Evolutionary conservation across 2,888 invertebrate genomes (phyloP).

Genomic region (Pyrrhia umbra): DNA sequence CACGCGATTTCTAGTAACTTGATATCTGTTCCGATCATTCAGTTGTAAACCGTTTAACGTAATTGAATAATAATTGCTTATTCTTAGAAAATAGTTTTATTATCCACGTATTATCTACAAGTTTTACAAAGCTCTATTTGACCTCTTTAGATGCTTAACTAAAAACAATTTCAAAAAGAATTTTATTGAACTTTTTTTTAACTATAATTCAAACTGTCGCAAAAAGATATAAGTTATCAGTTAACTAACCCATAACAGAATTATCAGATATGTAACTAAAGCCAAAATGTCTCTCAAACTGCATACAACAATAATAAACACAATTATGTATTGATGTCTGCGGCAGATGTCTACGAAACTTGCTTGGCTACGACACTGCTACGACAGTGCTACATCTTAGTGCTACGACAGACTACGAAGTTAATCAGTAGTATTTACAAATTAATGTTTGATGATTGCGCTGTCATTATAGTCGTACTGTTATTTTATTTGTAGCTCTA

Average conservation of each 20-base stretch:
- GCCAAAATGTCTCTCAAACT: constrained; percentile 21
- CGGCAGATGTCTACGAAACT: constrained; percentile 59
- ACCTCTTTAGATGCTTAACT: too few species aligned
- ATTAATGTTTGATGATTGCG: neutral
- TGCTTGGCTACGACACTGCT: constrained; percentile 48
- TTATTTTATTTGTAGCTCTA: neutral
- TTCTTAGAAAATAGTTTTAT: constrained; percentile 15
- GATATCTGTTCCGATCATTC: constrained; percentile 28
- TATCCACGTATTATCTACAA: too few species aligned
- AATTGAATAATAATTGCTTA: constrained; percentile 14
- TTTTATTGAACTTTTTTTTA: too few species aligned
- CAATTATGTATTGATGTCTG: constrained; percentile 50
- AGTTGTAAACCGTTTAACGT: constrained; percentile 27
- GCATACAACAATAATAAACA: constrained; percentile 44
- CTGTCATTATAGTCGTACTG: neutral
- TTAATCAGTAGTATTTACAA: constrained; percentile 5
- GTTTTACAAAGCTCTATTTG: neutral
- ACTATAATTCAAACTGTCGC: too few species aligned
- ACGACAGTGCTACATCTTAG: constrained; percentile 28
- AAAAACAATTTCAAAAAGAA: too few species aligned
- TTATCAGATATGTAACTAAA: constrained; percentile 23
- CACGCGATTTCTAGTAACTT: constrained; percentile 44
- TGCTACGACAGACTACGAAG: constrained; percentile 31
- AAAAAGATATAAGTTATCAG: too few species aligned
- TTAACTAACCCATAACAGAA: neutral